These are phyloP conservation scores for Cataglyphis rosenhaueri DNA, from an alignment of 2,888 invertebrate genomes.

Conservation along the genomic window DNA sequence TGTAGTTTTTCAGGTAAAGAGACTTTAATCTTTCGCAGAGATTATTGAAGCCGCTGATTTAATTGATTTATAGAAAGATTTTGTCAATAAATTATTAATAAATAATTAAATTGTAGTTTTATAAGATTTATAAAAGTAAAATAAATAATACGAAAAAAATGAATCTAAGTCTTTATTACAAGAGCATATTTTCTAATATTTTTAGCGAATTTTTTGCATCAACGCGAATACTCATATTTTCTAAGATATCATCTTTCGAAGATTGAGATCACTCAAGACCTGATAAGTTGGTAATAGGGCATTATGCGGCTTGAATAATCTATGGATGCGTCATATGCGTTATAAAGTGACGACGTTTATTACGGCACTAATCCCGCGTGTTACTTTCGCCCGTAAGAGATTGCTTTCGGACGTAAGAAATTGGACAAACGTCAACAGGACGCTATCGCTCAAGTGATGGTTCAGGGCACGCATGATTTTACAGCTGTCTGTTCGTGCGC, in stretches of 20 bases:
- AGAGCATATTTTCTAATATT: background rate
- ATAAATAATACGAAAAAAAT: background rate
- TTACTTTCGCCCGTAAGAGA: background rate
- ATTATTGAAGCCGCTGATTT: background rate
- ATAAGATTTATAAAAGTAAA: background rate
- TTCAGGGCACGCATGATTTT: background rate
- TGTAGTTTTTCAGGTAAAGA: slow-evolving; percentile 93
- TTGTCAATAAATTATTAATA: background rate
- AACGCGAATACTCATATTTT: background rate
- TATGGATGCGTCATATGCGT: background rate
- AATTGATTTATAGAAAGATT: background rate
- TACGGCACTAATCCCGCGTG: background rate
- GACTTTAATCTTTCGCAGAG: background rate
- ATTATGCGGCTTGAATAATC: slow-evolving; percentile 2
- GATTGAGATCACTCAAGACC: slow-evolving; percentile 15
- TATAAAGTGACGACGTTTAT: background rate
- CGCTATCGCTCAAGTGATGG: background rate
- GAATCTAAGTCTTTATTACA: background rate
- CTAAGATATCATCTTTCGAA: background rate
- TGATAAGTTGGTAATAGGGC: background rate
- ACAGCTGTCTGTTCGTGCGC: slow-evolving; percentile 37
- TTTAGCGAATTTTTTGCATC: background rate
- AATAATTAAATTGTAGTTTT: background rate
- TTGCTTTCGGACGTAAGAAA: background rate
- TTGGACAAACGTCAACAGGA: background rate